Conservation (phyloP, 2,797 vertebrate species). For the Lepilemur septentrionalis region DNA sequence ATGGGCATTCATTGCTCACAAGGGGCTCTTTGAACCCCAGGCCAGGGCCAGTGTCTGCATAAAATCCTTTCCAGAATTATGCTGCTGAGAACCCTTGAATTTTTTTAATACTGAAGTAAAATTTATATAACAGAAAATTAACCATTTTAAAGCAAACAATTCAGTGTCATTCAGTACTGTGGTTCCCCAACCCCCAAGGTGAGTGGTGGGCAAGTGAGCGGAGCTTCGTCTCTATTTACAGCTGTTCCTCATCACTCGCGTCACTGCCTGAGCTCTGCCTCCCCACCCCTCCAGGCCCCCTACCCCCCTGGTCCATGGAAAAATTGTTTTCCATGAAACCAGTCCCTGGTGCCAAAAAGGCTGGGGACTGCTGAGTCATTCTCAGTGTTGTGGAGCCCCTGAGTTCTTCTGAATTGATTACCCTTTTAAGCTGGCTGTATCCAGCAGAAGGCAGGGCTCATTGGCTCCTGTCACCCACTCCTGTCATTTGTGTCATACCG, state of each 20-base stretch:
- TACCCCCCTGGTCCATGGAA: too few species aligned
- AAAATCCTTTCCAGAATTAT: neutral
- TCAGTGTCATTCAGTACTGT: neutral
- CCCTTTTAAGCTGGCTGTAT: neutral
- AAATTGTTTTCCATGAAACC: neutral
- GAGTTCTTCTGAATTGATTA: neutral
- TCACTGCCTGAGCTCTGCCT: too few species aligned
- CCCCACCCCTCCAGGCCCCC: too few species aligned
- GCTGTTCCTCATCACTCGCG: too few species aligned
- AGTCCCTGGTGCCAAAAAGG: too few species aligned
- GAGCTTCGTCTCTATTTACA: too few species aligned
- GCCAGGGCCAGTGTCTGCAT: neutral
- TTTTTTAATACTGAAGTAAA: neutral
- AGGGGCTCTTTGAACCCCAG: neutral
- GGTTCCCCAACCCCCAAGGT: too few species aligned
- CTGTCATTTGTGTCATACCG: neutral
- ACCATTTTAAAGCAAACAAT: neutral
- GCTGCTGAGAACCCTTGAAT: neutral
- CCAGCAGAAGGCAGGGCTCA: neutral
- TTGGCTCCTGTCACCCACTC: neutral
- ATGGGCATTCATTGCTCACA: neutral
- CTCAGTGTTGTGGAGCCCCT: neutral
- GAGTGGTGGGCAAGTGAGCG: too few species aligned
- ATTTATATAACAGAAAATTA: neutral
- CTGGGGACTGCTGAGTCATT: neutral